These are phyloP conservation scores for Pyrgus malvae DNA, from an alignment of 2,888 invertebrate genomes.

Conservation along the genomic window DNA sequence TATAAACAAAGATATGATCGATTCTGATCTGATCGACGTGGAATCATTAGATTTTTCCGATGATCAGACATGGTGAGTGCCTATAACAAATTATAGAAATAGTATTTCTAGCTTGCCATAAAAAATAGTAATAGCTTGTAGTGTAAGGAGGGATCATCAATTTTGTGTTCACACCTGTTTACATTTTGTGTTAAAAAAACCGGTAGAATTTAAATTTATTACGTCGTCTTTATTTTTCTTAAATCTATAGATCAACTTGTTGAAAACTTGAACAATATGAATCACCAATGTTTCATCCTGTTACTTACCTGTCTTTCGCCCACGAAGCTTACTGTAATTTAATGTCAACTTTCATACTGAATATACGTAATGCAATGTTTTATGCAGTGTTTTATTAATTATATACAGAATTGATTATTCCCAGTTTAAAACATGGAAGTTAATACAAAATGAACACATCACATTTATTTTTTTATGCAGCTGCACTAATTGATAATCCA, in stretches of 20 bases:
- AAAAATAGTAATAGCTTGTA: neutral
- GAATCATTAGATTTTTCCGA: constrained; percentile 78
- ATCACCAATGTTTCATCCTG: constrained; percentile 11
- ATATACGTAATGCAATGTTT: too few relatives aligned
- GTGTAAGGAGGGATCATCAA: neutral
- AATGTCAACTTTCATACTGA: constrained; percentile 14
- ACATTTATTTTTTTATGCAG: too few relatives aligned
- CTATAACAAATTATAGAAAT: constrained; percentile 10
- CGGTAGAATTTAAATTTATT: constrained; percentile 20
- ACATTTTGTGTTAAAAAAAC: constrained; percentile 21
- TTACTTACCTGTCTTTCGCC: constrained; percentile 5
- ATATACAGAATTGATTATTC: too few relatives aligned
- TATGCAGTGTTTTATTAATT: too few relatives aligned
- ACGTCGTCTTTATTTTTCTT: neutral
- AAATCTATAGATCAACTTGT: neutral
- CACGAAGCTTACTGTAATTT: constrained; percentile 1
- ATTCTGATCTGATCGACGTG: constrained; percentile 81
- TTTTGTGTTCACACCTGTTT: constrained; percentile 28
- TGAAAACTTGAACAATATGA: constrained; percentile 4
- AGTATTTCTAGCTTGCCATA: neutral
- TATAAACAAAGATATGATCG: constrained; percentile 81
- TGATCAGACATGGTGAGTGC: constrained; percentile 83
- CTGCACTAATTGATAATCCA: too few relatives aligned
- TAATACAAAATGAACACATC: too few relatives aligned
- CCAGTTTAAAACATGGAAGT: too few relatives aligned